Percentiles rank a stretch among this genome's conserved stretches.
These are phyloP conservation scores for Julus scanicus DNA, from an alignment of 2,888 invertebrate species.

Conservation along the genomic window DNA sequence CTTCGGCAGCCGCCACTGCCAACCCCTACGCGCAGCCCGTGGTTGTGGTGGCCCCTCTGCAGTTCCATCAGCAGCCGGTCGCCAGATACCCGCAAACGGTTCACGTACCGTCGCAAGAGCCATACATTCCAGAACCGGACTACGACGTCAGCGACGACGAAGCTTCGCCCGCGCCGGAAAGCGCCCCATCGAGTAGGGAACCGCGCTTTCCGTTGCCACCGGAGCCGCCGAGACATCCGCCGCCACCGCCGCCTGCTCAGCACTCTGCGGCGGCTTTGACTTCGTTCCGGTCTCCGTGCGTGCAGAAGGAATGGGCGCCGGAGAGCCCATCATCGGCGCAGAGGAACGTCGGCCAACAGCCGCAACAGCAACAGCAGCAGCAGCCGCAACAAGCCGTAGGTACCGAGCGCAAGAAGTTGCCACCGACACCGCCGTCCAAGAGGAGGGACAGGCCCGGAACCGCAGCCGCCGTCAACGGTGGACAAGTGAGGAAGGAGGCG, in stretches of 20 bases:
- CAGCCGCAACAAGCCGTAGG: too few relatives aligned
- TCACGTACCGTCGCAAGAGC: constrained; percentile 62
- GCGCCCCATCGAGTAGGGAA: neutral
- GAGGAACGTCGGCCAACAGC: neutral
- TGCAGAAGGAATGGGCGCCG: neutral
- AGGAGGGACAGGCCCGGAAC: constrained; percentile 43
- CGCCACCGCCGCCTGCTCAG: constrained; percentile 51
- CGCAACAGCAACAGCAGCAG: neutral
- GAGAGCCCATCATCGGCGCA: neutral
- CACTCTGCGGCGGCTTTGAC: neutral
- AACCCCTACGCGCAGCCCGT: constrained; percentile 55
- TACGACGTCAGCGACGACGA: constrained; percentile 88
- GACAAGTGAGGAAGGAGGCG: neutral
- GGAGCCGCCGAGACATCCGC: constrained; percentile 47
- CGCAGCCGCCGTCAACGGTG: neutral
- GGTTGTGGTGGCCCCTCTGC: neutral
- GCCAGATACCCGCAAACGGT: constrained; percentile 59
- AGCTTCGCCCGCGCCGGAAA: constrained; percentile 37
- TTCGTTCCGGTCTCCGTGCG: neutral
- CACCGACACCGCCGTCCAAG: constrained; percentile 56
- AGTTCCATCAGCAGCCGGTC: constrained; percentile 59
- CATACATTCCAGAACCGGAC: constrained; percentile 92
- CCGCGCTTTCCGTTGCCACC: neutral
- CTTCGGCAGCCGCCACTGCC: neutral
- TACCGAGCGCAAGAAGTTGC: constrained; percentile 51